phyloP scores from a whole-genome alignment of 2,113 vertebrate genomes.

The Sinocyclocheilus anophthalmus region DNA sequence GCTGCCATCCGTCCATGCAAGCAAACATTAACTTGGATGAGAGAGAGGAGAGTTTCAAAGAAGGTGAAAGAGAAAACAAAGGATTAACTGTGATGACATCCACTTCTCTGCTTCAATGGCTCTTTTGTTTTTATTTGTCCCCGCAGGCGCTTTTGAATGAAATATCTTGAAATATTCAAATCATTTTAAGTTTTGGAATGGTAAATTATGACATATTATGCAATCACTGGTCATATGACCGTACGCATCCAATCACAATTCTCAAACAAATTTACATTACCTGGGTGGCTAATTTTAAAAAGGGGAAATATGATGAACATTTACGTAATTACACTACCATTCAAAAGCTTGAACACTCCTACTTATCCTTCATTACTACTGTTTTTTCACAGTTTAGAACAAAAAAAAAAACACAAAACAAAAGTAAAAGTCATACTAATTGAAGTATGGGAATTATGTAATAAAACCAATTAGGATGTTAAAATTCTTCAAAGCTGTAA shows the following conservation, averaged over 20 bases:
- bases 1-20: neutral
- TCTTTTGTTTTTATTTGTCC: conserved; percentile 24
- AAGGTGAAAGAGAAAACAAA: conserved; percentile 41
- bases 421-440: neutral
- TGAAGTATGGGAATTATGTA: neutral
- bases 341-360: neutral
- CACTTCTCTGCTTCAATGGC: conserved; percentile 1
- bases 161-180: conserved; percentile 12
- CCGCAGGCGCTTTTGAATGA: neutral
- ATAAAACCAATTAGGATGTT: neutral
- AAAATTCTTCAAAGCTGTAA: neutral
- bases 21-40: conserved; percentile 13
- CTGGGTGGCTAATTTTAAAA: neutral
- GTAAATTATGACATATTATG: neutral
- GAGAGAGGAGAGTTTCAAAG: conserved; percentile 15
- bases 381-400: neutral
- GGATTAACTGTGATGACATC: conserved; percentile 17
- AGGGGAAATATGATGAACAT: neutral
- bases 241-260: neutral
- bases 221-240: conserved; percentile 12
- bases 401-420: neutral
- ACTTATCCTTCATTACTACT: neutral
- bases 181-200: neutral
- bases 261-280: neutral
- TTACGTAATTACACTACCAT: neutral